A percentile compares a stretch with the other conserved stretches of the same genome.
phyloP scores from a whole-genome alignment of 2,113 vertebrate genomes.

The Girardinichthys multiradiatus region DNA sequence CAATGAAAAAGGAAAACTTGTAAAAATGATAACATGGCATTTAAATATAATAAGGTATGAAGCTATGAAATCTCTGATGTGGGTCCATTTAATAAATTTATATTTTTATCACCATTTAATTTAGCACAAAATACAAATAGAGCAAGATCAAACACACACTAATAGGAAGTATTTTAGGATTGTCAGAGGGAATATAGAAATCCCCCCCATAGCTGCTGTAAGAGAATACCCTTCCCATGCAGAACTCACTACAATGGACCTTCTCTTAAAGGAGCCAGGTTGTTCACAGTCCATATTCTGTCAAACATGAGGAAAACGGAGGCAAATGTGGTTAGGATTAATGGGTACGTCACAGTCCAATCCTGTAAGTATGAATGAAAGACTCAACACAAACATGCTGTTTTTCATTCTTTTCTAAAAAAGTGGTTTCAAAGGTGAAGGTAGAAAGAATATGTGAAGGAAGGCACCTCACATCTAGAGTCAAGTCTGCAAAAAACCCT shows the following conservation, averaged over 20 bases:
- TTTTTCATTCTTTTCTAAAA: not conserved
- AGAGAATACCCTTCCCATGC: slow-evolving; percentile 54
- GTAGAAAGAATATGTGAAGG: slow-evolving; percentile 21
- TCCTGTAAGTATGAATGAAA: not conserved
- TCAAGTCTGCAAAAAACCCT: slow-evolving; percentile 11
- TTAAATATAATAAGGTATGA: too few relatives aligned
- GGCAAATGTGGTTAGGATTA: slow-evolving; percentile 49
- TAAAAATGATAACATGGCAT: too few relatives aligned
- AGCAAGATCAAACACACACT: slow-evolving; percentile 21
- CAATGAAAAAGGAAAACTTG: too few relatives aligned
- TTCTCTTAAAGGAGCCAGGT: slow-evolving; percentile 73
- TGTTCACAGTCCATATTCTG: slow-evolving; percentile 72
- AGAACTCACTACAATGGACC: slow-evolving; percentile 81
- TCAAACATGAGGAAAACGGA: slow-evolving; percentile 59
- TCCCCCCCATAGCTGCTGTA: slow-evolving; percentile 27
- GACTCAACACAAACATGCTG: not conserved
- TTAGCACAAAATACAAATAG: slow-evolving; percentile 20
- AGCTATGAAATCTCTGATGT: too few relatives aligned
- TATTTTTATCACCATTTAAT: not conserved
- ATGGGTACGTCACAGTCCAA: slow-evolving; percentile 6
- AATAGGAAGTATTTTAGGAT: slow-evolving; percentile 22
- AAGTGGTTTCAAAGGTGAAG: not conserved
- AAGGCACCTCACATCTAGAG: not conserved
- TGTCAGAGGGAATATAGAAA: slow-evolving; percentile 28
- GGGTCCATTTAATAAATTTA: not conserved